Percentiles rank a stretch among this genome's conserved stretches.
Conservation (phyloP, 1,140 invertebrate species). For the Scylla paramamosain region DNA sequence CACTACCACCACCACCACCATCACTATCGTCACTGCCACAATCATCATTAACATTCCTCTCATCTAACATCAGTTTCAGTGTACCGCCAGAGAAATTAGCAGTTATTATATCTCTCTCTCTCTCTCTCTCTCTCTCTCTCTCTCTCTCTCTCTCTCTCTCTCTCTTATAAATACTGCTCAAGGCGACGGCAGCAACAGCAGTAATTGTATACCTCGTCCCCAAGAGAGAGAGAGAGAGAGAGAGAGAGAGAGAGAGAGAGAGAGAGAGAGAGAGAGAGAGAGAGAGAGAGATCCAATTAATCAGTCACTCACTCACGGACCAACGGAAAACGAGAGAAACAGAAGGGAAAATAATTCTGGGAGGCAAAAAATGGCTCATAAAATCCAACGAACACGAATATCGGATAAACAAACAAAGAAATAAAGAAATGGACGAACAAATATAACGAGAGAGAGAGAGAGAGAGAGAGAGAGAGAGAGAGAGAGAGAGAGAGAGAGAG, state of each 20-base stretch:
- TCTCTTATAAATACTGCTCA: no score
- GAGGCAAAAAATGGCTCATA: neutral
- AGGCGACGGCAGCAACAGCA: no score
- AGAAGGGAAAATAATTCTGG: neutral
- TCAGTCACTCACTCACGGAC: no score
- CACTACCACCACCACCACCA: no score
- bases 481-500: neutral
- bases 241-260: conserved; percentile 1
- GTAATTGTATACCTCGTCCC: no score
- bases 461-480: neutral
- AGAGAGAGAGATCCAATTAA: neutral
- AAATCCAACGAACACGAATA: neutral
- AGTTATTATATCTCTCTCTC: neutral
- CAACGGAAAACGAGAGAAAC: neutral
- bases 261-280: neutral
- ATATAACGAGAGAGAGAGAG: neutral
- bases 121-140: neutral
- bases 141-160: no score
- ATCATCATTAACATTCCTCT: no score
- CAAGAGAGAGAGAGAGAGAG: conserved; percentile 1
- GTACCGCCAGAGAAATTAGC: no score
- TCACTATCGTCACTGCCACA: no score
- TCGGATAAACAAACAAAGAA: neutral
- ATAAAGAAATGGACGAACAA: neutral
- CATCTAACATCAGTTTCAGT: no score